Base-by-base conservation (phyloP, 2,888 invertebrate species). In the Palloptera scutellata region DNA sequence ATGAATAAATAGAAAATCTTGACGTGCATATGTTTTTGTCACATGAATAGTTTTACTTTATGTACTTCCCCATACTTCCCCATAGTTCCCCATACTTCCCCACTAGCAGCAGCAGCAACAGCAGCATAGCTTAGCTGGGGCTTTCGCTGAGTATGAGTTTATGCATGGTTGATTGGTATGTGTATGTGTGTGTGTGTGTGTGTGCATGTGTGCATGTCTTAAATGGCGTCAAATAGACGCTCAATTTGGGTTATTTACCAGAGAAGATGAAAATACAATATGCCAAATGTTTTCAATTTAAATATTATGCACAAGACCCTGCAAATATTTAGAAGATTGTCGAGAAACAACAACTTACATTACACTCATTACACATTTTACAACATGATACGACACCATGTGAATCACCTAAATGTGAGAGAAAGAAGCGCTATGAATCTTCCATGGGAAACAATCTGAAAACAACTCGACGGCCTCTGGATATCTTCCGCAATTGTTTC, bases 301-400 rank as follows among this genome's bases (percentile, higher is more conserved):
- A 64, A 64, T 57, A 64, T 51, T 58, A n/a, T 57, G 48, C 64
- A 61, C 6, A 59, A n/a, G 13, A 54, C 54, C 17, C 30, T 30
- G 30, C 30, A 30, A 30, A 6, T 6, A 30, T 30, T 30, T 30
- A 30, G 6, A 30, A 30, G 30, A 4, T 30, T 4, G 30, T 6
- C 30, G 30, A 6, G 6, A 30, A n/a, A n/a, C n/a, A n/a, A n/a
- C n/a, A n/a, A n/a, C n/a, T n/a, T n/a, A n/a, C n/a, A n/a, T n/a
- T n/a, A n/a, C n/a, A n/a, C n/a, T n/a, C 30, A 2, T 30, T 30
- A 30, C 6, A n/a, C n/a, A n/a, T 30, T 30, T 30, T 30, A 30
- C 30, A 30, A 30, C 6, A 30, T 30, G 30, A n/a, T n/a, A n/a
- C n/a, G n/a, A n/a, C n/a, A n/a, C n/a, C n/a, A n/a, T n/a, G n/a